These are phyloP conservation scores for Drosophila punjabiensis DNA, from an alignment of 1,140 invertebrate genomes.

Conservation along the genomic window DNA sequence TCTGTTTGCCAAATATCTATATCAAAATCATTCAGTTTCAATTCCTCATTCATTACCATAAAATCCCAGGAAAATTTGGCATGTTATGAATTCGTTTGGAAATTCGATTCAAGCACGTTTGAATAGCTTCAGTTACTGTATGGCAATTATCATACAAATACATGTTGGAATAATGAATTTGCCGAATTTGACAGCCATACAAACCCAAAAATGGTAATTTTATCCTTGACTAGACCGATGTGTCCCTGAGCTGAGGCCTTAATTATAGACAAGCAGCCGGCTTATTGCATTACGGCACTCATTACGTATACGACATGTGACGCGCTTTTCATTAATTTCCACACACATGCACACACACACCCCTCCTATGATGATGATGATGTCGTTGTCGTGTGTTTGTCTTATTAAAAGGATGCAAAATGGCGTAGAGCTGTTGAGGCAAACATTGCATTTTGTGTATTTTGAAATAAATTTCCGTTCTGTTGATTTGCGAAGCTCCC, in stretches of 20 bases:
- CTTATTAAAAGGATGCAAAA: conserved; percentile 67
- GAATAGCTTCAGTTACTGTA: background rate
- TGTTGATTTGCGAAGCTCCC: conserved; percentile 68
- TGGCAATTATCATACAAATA: conserved; percentile 6
- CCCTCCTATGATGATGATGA: conserved; percentile 12
- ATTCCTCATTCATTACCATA: conserved; percentile 3
- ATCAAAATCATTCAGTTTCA: background rate
- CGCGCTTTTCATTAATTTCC: conserved; percentile 44
- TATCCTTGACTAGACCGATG: conserved; percentile 20
- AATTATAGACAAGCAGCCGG: conserved; percentile 24
- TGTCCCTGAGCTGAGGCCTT: background rate
- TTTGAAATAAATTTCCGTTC: conserved; percentile 80
- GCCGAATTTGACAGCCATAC: background rate
- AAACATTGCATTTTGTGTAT: conserved; percentile 65
- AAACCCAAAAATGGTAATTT: conserved; percentile 20
- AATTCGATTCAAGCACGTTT: conserved; percentile 8
- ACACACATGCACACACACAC: background rate
- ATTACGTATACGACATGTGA: conserved; percentile 45
- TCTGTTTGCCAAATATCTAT: background rate
- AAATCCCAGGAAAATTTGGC: conserved; percentile 2
- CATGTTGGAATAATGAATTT: conserved; percentile 29
- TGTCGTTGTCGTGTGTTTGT: conserved; percentile 33
- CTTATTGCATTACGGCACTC: conserved; percentile 43
- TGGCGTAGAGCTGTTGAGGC: conserved; percentile 27
- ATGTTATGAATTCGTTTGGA: conserved; percentile 6